Percentiles rank a stretch among this genome's conserved stretches.
phyloP scores from a whole-genome alignment of 1,140 invertebrate genomes.

The Sycophila sp. region DNA sequence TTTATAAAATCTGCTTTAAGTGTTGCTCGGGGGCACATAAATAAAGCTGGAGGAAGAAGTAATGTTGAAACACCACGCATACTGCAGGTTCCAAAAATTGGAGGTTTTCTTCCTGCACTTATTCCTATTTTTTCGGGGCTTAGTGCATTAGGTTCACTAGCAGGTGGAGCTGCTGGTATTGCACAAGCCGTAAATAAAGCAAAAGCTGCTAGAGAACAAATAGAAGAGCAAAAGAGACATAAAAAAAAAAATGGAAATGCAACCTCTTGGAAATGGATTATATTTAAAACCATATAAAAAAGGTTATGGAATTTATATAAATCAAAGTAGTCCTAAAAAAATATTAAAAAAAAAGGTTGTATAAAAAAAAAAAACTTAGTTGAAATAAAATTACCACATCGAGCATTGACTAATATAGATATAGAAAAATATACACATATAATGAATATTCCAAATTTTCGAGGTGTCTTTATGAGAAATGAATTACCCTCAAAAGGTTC shows the following conservation, averaged over 20 bases:
- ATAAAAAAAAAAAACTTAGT: not conserved
- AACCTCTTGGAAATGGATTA: constrained; percentile 51
- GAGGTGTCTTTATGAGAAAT: constrained; percentile 49
- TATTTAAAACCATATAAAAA: constrained; percentile 55
- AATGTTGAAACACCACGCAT: constrained; percentile 22
- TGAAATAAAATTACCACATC: constrained; percentile 38
- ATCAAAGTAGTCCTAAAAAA: not conserved
- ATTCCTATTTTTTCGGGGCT: constrained; percentile 31
- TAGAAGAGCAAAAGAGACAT: constrained; percentile 45
- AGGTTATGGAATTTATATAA: constrained; percentile 42
- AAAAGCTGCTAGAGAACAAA: constrained; percentile 44
- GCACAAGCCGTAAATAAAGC: constrained; percentile 43
- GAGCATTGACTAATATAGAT: constrained; percentile 45
- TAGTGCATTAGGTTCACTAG: constrained; percentile 33
- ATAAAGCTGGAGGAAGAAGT: constrained; percentile 20
- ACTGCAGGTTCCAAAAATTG: constrained; percentile 37
- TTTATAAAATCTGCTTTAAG: not conserved
- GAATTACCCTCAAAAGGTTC: constrained; percentile 42
- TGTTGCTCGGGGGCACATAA: constrained; percentile 38
- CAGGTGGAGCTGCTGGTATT: constrained; percentile 41
- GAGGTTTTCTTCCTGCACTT: constrained; percentile 17
- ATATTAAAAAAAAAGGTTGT: constrained; percentile 1
- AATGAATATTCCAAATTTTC: constrained; percentile 48
- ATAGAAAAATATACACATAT: constrained; percentile 41
- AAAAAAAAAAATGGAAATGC: constrained; percentile 50